Conservation (phyloP, 2,888 invertebrate genomes). For the Andrena trimmerana region DNA sequence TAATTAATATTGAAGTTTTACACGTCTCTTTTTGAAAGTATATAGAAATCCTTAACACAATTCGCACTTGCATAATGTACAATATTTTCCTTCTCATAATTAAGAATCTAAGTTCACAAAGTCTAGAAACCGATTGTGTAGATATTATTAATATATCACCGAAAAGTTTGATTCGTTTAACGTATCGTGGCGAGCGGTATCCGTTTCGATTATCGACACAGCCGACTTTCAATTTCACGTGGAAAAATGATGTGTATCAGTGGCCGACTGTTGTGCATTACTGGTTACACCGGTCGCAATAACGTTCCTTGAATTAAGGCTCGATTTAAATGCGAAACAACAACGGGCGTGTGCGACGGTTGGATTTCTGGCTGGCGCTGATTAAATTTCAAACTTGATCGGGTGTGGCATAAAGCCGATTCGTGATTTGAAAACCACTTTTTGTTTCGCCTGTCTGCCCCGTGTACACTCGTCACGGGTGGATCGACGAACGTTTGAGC, state of each 20-base stretch:
- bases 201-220: neutral
- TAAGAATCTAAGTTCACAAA: no score
- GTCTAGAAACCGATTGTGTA: no score
- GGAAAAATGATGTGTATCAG: neutral
- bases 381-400: conserved; percentile 60
- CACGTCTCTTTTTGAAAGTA: no score
- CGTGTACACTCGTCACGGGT: conserved; percentile 56
- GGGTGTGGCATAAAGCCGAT: conserved; percentile 56
- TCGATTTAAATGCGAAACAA: conserved; percentile 48
- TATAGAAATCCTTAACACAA: no score
- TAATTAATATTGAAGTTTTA: neutral
- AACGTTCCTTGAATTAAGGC: conserved; percentile 26
- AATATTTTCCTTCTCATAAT: no score
- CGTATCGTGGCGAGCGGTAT: neutral
- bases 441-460: conserved; percentile 55
- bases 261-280: neutral
- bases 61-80: no score
- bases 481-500: conserved; percentile 57
- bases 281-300: conserved; percentile 21
- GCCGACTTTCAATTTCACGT: neutral
- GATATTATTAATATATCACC: no score
- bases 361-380: conserved; percentile 5
- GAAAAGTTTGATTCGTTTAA: neutral
- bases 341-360: neutral
- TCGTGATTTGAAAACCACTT: conserved; percentile 55